Percentiles rank a stretch among this genome's conserved stretches.
Evolutionary conservation across 2,888 invertebrate species (phyloP).

Genomic region (Coenonympha glycerion): DNA sequence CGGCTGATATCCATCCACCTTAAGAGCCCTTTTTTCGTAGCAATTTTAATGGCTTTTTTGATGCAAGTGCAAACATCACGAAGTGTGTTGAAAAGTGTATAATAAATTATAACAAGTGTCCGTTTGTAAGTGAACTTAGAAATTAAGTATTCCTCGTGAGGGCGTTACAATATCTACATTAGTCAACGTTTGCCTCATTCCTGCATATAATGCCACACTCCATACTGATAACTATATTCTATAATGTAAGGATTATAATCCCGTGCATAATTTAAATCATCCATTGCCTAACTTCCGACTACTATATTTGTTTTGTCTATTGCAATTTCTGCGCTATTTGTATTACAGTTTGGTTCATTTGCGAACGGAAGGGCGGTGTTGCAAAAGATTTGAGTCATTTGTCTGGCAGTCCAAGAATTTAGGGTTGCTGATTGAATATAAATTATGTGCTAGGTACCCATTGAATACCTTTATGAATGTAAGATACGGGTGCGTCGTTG

Average conservation of each 20-base stretch:
- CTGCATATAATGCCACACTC: constrained; percentile 10
- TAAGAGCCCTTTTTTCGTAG: too few species aligned
- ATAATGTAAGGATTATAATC: constrained; percentile 16
- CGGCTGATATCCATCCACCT: too few species aligned
- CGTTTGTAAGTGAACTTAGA: constrained; percentile 17
- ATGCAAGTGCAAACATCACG: neutral
- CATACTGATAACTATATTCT: constrained; percentile 17
- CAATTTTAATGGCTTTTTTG: neutral
- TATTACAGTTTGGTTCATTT: constrained; percentile 9
- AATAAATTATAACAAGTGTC: constrained; percentile 15
- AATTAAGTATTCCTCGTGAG: constrained; percentile 27
- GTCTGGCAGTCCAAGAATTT: constrained; percentile 29
- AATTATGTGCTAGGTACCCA: constrained; percentile 19
- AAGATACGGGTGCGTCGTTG: too few species aligned
- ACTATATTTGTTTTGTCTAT: constrained; percentile 10
- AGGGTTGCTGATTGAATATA: constrained; percentile 29
- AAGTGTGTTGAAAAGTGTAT: neutral
- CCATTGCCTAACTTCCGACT: constrained; percentile 22
- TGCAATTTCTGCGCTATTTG: constrained; percentile 13
- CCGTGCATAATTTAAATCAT: constrained; percentile 12
- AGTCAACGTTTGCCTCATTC: constrained; percentile 17
- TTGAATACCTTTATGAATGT: too few species aligned
- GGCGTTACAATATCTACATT: constrained; percentile 29
- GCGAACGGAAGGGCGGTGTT: neutral
- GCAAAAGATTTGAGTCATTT: constrained; percentile 27